Percentiles rank a stretch among this genome's conserved stretches.
phyloP scores from a whole-genome alignment of 2,797 vertebrate genomes.

The Gymnothorax javanicus region DNA sequence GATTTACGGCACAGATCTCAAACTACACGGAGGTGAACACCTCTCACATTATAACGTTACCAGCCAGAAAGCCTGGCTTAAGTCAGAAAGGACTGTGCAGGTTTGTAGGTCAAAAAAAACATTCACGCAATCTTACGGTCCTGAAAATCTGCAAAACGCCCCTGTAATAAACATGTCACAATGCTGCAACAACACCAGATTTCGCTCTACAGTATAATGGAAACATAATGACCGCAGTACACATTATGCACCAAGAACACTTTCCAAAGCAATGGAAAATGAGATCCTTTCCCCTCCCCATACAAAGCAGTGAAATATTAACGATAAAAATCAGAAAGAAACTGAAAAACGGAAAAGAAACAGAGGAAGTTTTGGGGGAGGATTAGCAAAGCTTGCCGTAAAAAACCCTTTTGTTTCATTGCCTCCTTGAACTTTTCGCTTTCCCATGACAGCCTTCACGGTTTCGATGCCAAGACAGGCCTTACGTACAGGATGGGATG shows the following conservation, averaged over 20 bases:
- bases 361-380: not conserved
- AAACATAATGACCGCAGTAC: not conserved
- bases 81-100: not conserved
- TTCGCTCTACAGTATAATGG: not conserved
- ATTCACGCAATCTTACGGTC: not conserved
- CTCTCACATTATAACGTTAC: not conserved
- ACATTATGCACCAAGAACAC: not conserved
- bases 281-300: conserved; percentile 16
- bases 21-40: not conserved
- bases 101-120: not conserved
- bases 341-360: not conserved
- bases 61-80: not conserved
- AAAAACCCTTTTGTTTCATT: conserved; percentile 9
- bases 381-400: conserved; percentile 3
- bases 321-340: too few species aligned
- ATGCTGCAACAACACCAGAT: not conserved
- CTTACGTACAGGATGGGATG: not conserved
- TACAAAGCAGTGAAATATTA: conserved; percentile 20
- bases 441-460: not conserved
- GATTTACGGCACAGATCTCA: not conserved
- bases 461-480: not conserved
- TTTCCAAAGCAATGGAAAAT: not conserved
- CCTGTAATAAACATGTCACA: not conserved
- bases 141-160: not conserved
- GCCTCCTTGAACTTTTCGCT: not conserved